Evolutionary conservation across 2,797 vertebrate species (phyloP), one percentile per base, ranked within the genome.

Genomic region (Danio tinwini): DNA sequence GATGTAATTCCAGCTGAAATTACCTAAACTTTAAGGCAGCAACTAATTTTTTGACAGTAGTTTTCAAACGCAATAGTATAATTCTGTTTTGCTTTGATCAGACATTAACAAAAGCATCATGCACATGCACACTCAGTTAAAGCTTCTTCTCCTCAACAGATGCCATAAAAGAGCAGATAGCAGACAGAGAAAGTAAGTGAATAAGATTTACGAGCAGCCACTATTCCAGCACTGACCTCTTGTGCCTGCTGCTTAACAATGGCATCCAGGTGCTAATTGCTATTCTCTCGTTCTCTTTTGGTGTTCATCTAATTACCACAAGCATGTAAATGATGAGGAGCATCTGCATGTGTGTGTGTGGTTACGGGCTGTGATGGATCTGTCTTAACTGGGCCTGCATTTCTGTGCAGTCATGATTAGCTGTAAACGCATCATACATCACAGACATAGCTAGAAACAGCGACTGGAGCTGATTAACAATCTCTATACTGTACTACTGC

Each of bases 331-430:
- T 17, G 58, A 71, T 78, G 76, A 78, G 67, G 58, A 64, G 77
- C 59, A 47, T 64, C 49, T 72, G 69, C 2, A 19, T 67, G 52
- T 12, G 49, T 64, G 29, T 29, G 29, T 47, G 58, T 64, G 62
- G 56, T 78, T 44, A 29, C 49, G 11, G 44, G 6, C n/a, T 61
- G 29, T 78, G 76, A 78, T 62, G 65, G 37, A 71, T 78, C 76
- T 44, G 76, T 71, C 67, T 45, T 52, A 53, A 71, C 9, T 1
- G 39, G 5, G 76, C 69, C 40, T 29, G 68, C 2, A 5, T 29
- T 76, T 70, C 65, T 64, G 68, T 40, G 59, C 39, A 49, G 69
- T 65, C 69, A 72, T 72, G 78, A 80, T 80, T 80, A 71, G 58
- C 56, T 71, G 76, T 19, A 64, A 73, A 65, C 44, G 68, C 69